Evolutionary conservation across 2,797 vertebrate species (phyloP).

Genomic region (Gambelia wislizenii): DNA sequence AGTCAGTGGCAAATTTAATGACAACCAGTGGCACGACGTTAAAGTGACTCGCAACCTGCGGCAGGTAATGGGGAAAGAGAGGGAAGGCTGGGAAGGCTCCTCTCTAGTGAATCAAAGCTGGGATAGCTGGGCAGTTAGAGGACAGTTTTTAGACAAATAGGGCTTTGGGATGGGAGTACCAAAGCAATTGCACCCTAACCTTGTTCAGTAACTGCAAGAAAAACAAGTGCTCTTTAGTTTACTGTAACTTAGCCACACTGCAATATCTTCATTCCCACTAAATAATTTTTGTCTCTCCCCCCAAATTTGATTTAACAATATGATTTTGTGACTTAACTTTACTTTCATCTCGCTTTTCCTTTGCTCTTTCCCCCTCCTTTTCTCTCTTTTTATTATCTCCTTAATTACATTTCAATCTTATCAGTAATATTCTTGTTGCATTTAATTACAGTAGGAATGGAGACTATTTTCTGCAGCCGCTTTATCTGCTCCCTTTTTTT

Average conservation of each 20-base stretch:
- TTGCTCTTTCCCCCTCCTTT: conserved; percentile 71
- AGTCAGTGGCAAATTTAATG: conserved; percentile 98
- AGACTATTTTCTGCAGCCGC: conserved; percentile 59
- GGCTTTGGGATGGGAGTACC: conserved; percentile 1
- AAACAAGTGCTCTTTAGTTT: conserved; percentile 31
- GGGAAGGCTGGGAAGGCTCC: conserved; percentile 44
- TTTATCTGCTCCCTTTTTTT: conserved; percentile 66
- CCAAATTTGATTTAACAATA: conserved; percentile 72
- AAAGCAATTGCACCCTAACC: conserved; percentile 35
- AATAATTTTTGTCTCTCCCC: conserved; percentile 58
- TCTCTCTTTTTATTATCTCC: conserved; percentile 70
- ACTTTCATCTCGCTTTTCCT: conserved; percentile 79
- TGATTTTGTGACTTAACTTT: conserved; percentile 69
- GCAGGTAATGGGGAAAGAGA: conserved; percentile 90
- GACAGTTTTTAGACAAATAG: conserved; percentile 18
- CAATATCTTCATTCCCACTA: conserved; percentile 62
- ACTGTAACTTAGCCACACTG: conserved; percentile 50
- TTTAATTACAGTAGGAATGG: conserved; percentile 74
- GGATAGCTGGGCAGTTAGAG: conserved; percentile 19
- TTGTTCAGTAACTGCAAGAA: conserved; percentile 49
- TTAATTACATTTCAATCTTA: conserved; percentile 78
- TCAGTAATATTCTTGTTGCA: conserved; percentile 73
- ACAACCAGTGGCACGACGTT: conserved; percentile 98
- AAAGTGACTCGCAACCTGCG: conserved; percentile 99
- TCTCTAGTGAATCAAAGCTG: not conserved